These are phyloP conservation scores for Myiopsitta monachus DNA, from an alignment of 2,113 vertebrate genomes.

Conservation along the genomic window DNA sequence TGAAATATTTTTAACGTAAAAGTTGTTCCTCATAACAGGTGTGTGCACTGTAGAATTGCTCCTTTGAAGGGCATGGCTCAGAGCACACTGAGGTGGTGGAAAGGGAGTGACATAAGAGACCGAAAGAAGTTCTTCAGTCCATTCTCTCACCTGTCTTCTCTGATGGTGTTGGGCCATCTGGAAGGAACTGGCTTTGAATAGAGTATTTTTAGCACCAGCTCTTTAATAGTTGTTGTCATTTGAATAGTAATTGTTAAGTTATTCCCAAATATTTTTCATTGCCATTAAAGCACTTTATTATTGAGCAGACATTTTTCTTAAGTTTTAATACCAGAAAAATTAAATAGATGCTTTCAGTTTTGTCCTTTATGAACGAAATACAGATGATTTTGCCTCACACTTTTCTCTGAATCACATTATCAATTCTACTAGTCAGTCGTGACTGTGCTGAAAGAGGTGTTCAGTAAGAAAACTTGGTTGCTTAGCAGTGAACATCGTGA, in stretches of 20 bases:
- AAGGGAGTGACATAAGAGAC: not conserved
- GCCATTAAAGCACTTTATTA: not conserved
- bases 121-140: not conserved
- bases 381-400: not conserved
- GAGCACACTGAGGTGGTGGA: not conserved
- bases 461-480: constrained; percentile 87
- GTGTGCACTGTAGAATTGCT: not conserved
- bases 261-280: not conserved
- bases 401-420: constrained; percentile 56
- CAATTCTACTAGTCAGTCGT: constrained; percentile 86
- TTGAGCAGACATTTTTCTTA: not conserved
- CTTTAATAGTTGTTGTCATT: not conserved
- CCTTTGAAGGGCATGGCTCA: not conserved
- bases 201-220: not conserved
- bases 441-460: constrained; percentile 86
- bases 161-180: not conserved
- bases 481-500: constrained; percentile 82
- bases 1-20: not conserved
- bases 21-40: not conserved
- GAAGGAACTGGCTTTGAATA: not conserved
- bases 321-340: not conserved
- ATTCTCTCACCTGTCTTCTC: not conserved
- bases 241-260: not conserved
- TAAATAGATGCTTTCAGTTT: not conserved
- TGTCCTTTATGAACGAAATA: not conserved